phyloP scores from a whole-genome alignment of 2,888 invertebrate genomes.

The Ormyrus nitidulus region DNA sequence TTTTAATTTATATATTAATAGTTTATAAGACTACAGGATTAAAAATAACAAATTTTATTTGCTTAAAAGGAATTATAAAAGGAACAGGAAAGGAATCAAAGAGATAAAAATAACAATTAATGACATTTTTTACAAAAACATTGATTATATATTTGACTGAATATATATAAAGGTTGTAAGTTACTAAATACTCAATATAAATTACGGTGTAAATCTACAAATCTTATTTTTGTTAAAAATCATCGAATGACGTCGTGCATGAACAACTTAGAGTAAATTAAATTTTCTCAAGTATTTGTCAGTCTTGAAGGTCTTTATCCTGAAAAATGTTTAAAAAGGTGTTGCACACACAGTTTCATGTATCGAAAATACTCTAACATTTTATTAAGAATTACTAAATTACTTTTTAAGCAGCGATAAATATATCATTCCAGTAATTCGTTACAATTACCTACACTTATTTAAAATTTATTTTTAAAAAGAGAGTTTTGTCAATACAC shows the following conservation, averaged over 20 bases:
- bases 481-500: constrained; percentile 8
- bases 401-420: no score
- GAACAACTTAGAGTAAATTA: constrained; percentile 49
- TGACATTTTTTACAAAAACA: constrained; percentile 67
- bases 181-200: constrained; percentile 66
- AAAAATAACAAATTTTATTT: no score
- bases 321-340: constrained; percentile 33
- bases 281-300: constrained; percentile 38
- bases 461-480: neutral
- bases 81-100: no score
- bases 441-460: no score
- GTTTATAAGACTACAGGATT: no score
- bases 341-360: constrained; percentile 32
- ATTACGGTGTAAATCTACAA: constrained; percentile 64
- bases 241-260: constrained; percentile 54
- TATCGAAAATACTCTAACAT: constrained; percentile 58
- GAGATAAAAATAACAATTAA: no score
- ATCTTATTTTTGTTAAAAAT: constrained; percentile 58
- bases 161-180: constrained; percentile 67
- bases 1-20: no score
- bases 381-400: neutral
- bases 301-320: constrained; percentile 18
- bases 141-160: constrained; percentile 70
- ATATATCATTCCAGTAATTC: no score
- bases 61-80: no score